Percentiles rank a stretch among this genome's conserved stretches.
Conservation (phyloP, 2,888 invertebrate species). For the Meta bourneti region DNA sequence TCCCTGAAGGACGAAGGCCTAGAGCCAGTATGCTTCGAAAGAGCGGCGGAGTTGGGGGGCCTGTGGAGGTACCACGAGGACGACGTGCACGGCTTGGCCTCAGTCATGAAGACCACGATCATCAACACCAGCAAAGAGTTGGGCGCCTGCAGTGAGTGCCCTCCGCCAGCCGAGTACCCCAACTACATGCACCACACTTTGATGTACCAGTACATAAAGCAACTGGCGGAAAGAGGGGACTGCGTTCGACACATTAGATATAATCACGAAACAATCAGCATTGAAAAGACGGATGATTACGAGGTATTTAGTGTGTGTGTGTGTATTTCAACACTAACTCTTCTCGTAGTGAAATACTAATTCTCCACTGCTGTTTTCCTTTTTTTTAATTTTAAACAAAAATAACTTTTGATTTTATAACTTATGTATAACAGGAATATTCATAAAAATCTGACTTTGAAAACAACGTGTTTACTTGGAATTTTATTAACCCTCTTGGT, state of each 20-base stretch:
- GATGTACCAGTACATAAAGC: conserved; percentile 80
- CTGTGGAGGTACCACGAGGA: conserved; percentile 79
- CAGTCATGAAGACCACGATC: conserved; percentile 80
- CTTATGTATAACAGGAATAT: no score
- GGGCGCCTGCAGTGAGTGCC: conserved; percentile 81
- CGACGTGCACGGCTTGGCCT: conserved; percentile 78
- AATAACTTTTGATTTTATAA: no score
- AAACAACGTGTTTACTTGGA: no score
- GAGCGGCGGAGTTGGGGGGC: conserved; percentile 79
- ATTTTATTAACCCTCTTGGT: no score
- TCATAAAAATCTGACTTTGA: no score
- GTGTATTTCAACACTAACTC: not conserved
- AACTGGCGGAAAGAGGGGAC: conserved; percentile 78
- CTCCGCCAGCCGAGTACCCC: conserved; percentile 80
- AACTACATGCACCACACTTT: conserved; percentile 82
- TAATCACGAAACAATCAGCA: conserved; percentile 78
- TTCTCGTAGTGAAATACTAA: not conserved
- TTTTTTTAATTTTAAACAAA: not conserved
- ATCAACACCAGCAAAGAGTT: conserved; percentile 81
- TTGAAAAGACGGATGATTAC: conserved; percentile 76
- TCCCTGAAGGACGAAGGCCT: conserved; percentile 80
- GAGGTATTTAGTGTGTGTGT: conserved; percentile 36
- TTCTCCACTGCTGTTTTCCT: not conserved
- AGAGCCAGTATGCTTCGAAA: conserved; percentile 80
- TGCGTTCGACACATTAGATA: conserved; percentile 76